These are phyloP conservation scores for Drosophila anomalipes DNA, from an alignment of 2,888 invertebrate species.

Conservation along the genomic window DNA sequence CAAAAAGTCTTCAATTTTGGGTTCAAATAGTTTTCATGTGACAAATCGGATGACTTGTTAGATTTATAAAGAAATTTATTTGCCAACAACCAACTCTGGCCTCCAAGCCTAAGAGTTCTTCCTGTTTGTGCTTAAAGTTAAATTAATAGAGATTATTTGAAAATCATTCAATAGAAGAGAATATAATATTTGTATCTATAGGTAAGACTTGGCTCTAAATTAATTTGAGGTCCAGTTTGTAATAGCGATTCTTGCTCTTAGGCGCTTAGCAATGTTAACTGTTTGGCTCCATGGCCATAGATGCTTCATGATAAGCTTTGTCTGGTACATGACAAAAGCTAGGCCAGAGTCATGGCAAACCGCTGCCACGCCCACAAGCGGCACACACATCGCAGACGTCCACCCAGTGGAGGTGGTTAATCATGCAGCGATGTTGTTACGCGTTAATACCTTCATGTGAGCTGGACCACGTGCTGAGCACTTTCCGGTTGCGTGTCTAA, in stretches of 20 bases:
- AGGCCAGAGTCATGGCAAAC: conserved; percentile 60
- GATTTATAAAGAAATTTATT: neutral
- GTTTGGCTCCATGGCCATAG: conserved; percentile 17
- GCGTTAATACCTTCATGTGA: conserved; percentile 86
- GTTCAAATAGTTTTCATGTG: neutral
- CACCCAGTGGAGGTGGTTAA: conserved; percentile 75
- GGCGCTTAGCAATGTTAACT: conserved; percentile 40
- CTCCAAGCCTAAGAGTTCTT: neutral
- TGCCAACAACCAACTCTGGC: neutral
- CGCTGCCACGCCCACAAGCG: conserved; percentile 29
- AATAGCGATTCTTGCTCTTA: conserved; percentile 1
- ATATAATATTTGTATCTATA: neutral
- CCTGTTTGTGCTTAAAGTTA: neutral
- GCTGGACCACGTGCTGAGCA: conserved; percentile 84
- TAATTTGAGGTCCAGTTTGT: neutral
- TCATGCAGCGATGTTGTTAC: conserved; percentile 84
- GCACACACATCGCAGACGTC: conserved; percentile 1
- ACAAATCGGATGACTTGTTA: neutral
- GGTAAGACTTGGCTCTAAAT: neutral
- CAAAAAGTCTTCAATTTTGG: neutral
- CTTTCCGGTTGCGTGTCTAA: conserved; percentile 63
- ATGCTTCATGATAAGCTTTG: conserved; percentile 37
- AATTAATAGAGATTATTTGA: neutral
- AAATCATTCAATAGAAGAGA: neutral
- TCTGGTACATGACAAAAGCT: conserved; percentile 51